phyloP scores from a whole-genome alignment of 2,888 invertebrate species.

The Phaonia tiefii region DNA sequence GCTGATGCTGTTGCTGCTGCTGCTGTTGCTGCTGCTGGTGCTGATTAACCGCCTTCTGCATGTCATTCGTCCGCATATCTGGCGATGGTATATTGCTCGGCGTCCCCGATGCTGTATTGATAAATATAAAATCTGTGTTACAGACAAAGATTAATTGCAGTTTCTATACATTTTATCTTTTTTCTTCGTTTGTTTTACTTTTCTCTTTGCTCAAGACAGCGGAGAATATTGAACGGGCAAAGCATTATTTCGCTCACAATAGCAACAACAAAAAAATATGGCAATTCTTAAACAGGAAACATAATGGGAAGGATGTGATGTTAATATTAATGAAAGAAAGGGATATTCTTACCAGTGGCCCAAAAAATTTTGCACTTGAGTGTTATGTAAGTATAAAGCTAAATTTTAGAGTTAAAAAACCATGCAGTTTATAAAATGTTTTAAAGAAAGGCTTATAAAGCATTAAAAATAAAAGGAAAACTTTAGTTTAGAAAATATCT shows the following conservation, averaged over 20 bases:
- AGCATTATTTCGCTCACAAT: background rate
- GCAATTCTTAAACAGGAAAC: background rate
- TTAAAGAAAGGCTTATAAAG: no score
- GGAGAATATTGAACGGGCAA: background rate
- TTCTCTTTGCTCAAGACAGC: no score
- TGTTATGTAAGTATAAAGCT: no score
- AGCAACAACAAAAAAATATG: background rate
- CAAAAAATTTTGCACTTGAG: no score
- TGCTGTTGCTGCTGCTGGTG: slow-evolving; percentile 76
- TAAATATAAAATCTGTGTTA: slow-evolving; percentile 79
- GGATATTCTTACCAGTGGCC: no score
- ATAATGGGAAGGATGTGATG: no score
- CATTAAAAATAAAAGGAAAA: no score
- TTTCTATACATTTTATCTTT: slow-evolving; percentile 57
- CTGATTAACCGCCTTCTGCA: slow-evolving; percentile 69
- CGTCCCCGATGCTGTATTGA: slow-evolving; percentile 87
- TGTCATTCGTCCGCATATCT: slow-evolving; percentile 80
- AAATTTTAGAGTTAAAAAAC: no score
- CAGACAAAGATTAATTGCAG: slow-evolving; percentile 48
- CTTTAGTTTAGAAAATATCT: no score
- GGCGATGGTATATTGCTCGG: slow-evolving; percentile 92
- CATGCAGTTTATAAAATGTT: no score
- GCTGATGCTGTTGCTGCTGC: slow-evolving; percentile 76
- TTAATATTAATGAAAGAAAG: no score
- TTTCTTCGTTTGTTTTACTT: slow-evolving; percentile 51